A percentile compares a stretch with the other conserved stretches of the same genome.
Conservation (phyloP, 2,797 vertebrate genomes). For the Scolopax rusticola region DNA sequence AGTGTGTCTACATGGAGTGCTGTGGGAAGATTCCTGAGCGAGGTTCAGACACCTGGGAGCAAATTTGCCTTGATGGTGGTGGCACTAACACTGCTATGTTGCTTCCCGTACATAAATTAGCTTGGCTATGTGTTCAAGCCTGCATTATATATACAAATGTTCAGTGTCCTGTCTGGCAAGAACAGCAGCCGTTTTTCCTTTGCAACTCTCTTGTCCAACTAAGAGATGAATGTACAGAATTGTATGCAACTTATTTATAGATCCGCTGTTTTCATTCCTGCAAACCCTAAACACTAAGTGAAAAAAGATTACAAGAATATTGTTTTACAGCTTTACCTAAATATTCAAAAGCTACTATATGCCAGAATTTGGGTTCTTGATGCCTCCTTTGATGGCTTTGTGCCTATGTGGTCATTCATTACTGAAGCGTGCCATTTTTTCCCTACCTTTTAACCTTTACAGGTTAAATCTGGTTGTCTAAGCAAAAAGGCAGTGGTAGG, state of each 20-base stretch:
- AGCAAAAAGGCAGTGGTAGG: neutral
- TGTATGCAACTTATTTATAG: neutral
- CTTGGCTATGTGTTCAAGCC: neutral
- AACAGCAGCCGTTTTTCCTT: constrained; percentile 2
- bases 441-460: neutral
- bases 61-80: neutral
- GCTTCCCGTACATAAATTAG: constrained; percentile 8
- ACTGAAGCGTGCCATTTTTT: neutral
- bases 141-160: neutral
- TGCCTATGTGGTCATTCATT: neutral
- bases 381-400: neutral
- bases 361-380: neutral
- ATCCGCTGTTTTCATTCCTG: neutral
- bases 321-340: neutral
- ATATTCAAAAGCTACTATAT: neutral
- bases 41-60: neutral
- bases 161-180: neutral
- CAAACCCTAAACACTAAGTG: neutral
- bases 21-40: neutral
- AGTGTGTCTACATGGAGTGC: rapidly evolving
- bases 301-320: neutral
- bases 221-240: neutral
- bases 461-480: neutral
- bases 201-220: neutral
- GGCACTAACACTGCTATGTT: neutral